phyloP scores from a whole-genome alignment of 2,797 vertebrate species.

The Micrastur ruficollis region DNA sequence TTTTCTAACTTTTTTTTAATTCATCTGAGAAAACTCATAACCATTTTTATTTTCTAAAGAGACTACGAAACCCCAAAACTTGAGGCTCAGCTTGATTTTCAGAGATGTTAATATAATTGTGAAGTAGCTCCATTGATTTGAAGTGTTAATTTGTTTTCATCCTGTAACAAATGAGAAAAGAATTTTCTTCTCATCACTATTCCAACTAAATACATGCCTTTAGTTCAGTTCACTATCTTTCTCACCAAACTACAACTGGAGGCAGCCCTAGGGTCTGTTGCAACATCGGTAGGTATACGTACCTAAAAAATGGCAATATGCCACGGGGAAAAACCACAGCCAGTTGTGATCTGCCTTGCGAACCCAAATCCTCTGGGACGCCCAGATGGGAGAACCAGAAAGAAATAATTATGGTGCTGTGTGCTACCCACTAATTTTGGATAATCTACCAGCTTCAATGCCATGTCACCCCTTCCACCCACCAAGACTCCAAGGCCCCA shows the following conservation, averaged over 20 bases:
- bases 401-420: background rate
- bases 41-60: background rate
- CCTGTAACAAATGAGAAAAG: background rate
- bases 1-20: constrained; percentile 21
- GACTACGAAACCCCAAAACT: background rate
- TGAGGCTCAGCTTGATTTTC: background rate
- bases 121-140: background rate
- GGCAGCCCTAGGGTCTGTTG: background rate
- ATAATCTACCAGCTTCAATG: background rate
- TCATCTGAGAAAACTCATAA: background rate
- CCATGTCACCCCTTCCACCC: background rate
- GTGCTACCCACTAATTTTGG: background rate
- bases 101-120: background rate
- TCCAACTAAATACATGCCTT: background rate
- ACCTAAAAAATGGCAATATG: background rate
- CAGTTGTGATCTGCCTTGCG: background rate
- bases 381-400: background rate
- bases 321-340: background rate
- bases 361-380: background rate
- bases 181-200: background rate
- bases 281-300: background rate
- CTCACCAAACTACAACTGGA: background rate
- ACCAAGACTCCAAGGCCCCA: background rate
- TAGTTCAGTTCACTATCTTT: background rate
- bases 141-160: background rate